A percentile compares a stretch with the other conserved stretches of the same genome.
phyloP scores from a whole-genome alignment of 2,113 vertebrate genomes.

The Hucho hucho region DNA sequence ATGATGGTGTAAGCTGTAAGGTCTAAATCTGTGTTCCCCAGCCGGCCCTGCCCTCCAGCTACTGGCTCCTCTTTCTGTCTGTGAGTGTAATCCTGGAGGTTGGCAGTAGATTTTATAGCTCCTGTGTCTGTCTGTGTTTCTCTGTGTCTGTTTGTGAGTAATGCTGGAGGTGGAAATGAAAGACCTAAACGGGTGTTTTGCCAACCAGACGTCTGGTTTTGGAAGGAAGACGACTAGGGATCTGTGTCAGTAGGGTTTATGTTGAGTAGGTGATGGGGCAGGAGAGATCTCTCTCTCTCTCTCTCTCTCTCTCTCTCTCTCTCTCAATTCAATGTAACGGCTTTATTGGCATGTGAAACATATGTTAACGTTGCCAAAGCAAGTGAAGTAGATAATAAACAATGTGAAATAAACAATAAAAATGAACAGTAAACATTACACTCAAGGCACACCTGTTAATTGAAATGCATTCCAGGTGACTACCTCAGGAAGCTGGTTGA shows the following conservation, averaged over 20 bases:
- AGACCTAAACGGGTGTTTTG: constrained; percentile 50
- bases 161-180: constrained; percentile 51
- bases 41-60: constrained; percentile 33
- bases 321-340: background rate
- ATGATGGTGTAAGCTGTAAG: constrained; percentile 16
- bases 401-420: too few relatives aligned
- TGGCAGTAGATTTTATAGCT: too few relatives aligned
- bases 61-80: background rate
- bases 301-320: background rate
- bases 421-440: too few relatives aligned
- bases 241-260: constrained; percentile 52
- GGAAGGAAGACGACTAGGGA: constrained; percentile 47
- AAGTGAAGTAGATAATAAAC: too few relatives aligned
- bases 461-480: too few relatives aligned
- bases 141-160: constrained; percentile 14
- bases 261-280: constrained; percentile 54
- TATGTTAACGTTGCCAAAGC: too few relatives aligned
- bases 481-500: too few relatives aligned
- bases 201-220: constrained; percentile 40
- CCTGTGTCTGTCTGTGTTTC: background rate
- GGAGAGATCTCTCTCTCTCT: background rate
- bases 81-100: too few relatives aligned
- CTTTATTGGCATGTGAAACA: too few relatives aligned
- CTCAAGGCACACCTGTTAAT: too few relatives aligned
- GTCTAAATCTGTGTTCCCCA: constrained; percentile 46